phyloP scores from a whole-genome alignment of 2,113 vertebrate genomes.

The Fulmarus glacialis region DNA sequence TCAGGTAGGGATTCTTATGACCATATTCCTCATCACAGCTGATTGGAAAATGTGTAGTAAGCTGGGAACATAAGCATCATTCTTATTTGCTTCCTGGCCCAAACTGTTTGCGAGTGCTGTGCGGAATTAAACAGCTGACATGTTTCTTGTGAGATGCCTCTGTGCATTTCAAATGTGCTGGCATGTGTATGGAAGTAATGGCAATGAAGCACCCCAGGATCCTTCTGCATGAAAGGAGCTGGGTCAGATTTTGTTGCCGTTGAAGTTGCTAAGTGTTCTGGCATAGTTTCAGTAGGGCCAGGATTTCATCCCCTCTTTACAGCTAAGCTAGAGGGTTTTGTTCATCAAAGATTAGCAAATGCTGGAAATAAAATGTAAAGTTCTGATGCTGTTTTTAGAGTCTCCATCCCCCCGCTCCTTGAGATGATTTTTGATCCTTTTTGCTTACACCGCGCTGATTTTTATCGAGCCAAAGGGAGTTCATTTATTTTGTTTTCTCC shows the following conservation, averaged over 20 bases:
- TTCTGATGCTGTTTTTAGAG: slow-evolving; percentile 35
- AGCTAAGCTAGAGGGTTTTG: background rate
- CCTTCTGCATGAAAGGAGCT: background rate
- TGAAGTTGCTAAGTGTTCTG: background rate
- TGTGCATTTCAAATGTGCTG: background rate
- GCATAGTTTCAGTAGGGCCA: background rate
- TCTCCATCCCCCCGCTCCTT: background rate
- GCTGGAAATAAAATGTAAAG: slow-evolving; percentile 1
- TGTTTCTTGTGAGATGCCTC: background rate
- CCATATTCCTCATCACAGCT: background rate
- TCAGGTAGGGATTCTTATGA: background rate
- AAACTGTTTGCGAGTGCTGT: background rate
- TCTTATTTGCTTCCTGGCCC: background rate
- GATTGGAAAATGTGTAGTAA: background rate
- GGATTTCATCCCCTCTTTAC: background rate
- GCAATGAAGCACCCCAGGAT: background rate
- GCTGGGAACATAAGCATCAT: background rate
- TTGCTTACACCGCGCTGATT: slow-evolving; percentile 55
- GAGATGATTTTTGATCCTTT: slow-evolving; percentile 63
- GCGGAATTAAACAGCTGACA: background rate
- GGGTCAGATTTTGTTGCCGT: background rate
- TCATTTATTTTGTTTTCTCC: slow-evolving; percentile 70
- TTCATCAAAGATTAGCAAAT: background rate
- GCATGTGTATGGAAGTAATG: background rate
- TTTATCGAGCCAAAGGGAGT: slow-evolving; percentile 58